phyloP scores from a whole-genome alignment of 1,140 invertebrate species.

The Stegodyphus dumicola region DNA sequence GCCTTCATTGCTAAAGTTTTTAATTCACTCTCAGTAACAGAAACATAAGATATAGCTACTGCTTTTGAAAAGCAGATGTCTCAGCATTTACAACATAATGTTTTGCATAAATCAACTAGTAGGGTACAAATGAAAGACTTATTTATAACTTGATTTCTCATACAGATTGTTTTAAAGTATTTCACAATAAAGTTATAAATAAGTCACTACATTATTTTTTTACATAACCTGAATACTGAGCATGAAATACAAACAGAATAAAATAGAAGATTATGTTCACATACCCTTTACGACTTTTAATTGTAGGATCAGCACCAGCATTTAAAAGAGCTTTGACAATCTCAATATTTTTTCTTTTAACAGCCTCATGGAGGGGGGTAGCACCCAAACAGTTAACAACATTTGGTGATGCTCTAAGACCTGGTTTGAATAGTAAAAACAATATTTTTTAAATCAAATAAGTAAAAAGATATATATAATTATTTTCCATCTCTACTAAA shows the following conservation, averaged over 20 bases:
- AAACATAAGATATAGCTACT: too few relatives aligned
- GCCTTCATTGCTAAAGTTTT: too few relatives aligned
- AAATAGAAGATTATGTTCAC: not conserved
- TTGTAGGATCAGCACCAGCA: conserved; percentile 73
- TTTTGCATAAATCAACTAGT: too few relatives aligned
- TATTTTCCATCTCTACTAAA: not conserved
- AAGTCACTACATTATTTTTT: too few relatives aligned
- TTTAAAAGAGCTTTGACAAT: conserved; percentile 74
- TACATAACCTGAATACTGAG: not conserved
- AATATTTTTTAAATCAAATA: not conserved
- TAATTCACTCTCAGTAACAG: too few relatives aligned
- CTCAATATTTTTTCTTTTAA: conserved; percentile 72
- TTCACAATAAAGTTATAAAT: too few relatives aligned
- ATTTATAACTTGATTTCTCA: too few relatives aligned
- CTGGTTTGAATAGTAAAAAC: conserved; percentile 66
- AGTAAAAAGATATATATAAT: not conserved
- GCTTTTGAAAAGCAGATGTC: too few relatives aligned
- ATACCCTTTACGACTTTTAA: conserved; percentile 73
- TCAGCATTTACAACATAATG: too few relatives aligned
- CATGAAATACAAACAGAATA: conserved; percentile 18
- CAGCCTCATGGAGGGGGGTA: conserved; percentile 76
- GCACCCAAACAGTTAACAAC: conserved; percentile 73
- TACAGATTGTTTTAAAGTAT: too few relatives aligned
- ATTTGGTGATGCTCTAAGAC: conserved; percentile 70
- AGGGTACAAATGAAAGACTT: too few relatives aligned